Evolutionary conservation across 2,888 invertebrate species (phyloP).

Genomic region (Leptinotarsa haldemani): DNA sequence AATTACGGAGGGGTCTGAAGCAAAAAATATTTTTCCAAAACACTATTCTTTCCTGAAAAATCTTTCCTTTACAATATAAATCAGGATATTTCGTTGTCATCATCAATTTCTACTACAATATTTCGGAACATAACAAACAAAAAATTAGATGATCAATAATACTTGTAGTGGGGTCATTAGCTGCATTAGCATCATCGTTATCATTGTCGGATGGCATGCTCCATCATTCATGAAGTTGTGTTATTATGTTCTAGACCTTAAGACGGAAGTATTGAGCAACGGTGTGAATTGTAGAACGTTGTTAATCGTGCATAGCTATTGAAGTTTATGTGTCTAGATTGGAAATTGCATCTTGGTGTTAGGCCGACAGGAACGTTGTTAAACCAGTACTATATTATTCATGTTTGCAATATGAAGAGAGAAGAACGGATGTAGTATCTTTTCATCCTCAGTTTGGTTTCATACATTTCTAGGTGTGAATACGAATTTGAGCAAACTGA

Average conservation of each 20-base stretch:
- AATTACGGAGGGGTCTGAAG: too few species aligned
- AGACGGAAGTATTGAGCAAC: not conserved
- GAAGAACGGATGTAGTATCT: too few species aligned
- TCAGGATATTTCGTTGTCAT: too few species aligned
- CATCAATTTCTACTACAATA: too few species aligned
- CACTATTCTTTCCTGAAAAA: not conserved
- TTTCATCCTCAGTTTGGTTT: too few species aligned
- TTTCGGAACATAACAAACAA: too few species aligned
- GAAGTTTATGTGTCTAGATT: not conserved
- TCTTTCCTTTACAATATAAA: too few species aligned
- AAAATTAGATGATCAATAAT: too few species aligned
- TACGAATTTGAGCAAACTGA: too few species aligned
- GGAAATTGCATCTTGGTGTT: not conserved
- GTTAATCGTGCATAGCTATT: slow-evolving; percentile 1
- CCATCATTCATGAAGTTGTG: not conserved
- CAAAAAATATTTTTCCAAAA: not conserved
- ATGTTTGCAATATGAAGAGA: too few species aligned
- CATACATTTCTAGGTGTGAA: too few species aligned
- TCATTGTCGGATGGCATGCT: not conserved
- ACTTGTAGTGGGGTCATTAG: too few species aligned
- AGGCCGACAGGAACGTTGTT: not conserved
- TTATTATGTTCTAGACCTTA: not conserved
- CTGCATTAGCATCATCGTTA: not conserved
- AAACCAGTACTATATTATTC: not conserved
- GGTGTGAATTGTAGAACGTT: slow-evolving; percentile 15